These are phyloP conservation scores for Dolichotis patagonum DNA, from an alignment of 2,113 vertebrate genomes.

Conservation along the genomic window DNA sequence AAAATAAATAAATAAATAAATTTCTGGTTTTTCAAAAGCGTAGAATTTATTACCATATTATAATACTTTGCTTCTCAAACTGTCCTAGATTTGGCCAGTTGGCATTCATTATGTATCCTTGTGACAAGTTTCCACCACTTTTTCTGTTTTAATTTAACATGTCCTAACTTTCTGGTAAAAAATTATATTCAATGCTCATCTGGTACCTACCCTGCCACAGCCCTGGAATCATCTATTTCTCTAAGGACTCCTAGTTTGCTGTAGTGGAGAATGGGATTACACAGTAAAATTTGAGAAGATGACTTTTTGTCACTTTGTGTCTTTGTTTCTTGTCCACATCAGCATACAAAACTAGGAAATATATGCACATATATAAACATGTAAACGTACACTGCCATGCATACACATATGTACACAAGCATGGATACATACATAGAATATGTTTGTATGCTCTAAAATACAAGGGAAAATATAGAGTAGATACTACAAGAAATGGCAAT, in stretches of 20 bases:
- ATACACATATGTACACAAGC: background rate
- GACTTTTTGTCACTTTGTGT: background rate
- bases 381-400: too few species aligned
- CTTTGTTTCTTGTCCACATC: slow-evolving; percentile 1
- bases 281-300: background rate
- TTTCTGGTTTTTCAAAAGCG: background rate
- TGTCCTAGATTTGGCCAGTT: background rate
- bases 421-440: background rate
- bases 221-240: background rate
- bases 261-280: background rate
- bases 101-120: background rate
- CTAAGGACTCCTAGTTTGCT: background rate
- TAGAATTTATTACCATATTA: background rate
- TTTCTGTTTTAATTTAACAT: background rate
- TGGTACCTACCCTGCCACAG: background rate
- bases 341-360: background rate
- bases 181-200: background rate
- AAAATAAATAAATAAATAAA: too few species aligned
- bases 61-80: background rate
- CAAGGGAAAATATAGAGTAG: background rate
- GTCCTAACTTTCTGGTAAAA: slow-evolving; percentile 21
- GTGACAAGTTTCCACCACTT: background rate
- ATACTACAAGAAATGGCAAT: background rate
- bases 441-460: slow-evolving; percentile 7
- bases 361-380: background rate